These are phyloP conservation scores for Microctonus brassicae DNA, from an alignment of 2,888 invertebrate genomes.

Conservation along the genomic window DNA sequence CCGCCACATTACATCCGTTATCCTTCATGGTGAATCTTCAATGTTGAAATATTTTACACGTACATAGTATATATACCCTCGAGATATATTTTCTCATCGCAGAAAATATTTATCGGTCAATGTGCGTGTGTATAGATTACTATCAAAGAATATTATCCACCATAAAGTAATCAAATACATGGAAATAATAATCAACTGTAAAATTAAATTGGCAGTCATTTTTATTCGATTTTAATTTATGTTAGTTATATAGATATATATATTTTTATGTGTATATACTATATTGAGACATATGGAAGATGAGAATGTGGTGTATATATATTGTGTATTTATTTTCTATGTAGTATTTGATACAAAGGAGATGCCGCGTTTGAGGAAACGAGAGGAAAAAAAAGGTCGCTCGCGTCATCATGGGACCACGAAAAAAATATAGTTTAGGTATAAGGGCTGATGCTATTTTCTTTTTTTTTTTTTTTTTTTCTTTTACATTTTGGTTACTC, in stretches of 20 bases:
- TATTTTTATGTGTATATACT: background rate
- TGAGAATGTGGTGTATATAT: conserved; percentile 15
- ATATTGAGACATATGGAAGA: background rate
- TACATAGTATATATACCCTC: background rate
- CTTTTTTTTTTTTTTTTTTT: background rate
- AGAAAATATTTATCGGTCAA: background rate
- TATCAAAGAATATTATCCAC: background rate
- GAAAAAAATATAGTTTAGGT: too few species aligned
- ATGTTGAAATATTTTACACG: conserved; percentile 1
- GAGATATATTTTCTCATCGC: background rate
- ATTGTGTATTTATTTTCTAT: too few species aligned
- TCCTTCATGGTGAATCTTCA: conserved; percentile 26
- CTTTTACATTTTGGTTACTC: background rate
- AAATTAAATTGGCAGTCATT: background rate
- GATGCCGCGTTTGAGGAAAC: conserved; percentile 21
- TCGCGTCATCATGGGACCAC: background rate
- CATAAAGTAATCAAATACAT: background rate
- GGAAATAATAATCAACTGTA: background rate
- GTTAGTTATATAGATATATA: background rate
- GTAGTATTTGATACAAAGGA: conserved; percentile 1
- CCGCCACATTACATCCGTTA: conserved; percentile 23
- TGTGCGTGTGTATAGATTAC: background rate
- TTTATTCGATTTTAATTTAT: background rate
- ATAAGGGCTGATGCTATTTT: too few species aligned
- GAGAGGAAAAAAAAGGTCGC: background rate